A percentile compares a stretch with the other conserved stretches of the same genome.
These are phyloP conservation scores for Phymorhynchus buccinoides DNA, from an alignment of 1,140 invertebrate genomes.

Conservation along the genomic window DNA sequence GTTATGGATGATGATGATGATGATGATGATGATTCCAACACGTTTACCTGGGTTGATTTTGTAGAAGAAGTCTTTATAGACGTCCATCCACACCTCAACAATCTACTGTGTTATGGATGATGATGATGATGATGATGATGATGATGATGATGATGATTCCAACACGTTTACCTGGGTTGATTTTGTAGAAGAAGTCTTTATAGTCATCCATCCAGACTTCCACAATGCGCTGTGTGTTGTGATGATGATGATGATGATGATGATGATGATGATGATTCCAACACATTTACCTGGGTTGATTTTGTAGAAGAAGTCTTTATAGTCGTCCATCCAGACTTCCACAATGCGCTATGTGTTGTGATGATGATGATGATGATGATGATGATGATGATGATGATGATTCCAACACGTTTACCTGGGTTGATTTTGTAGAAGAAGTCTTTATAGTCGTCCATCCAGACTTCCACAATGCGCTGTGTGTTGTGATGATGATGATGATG, in stretches of 20 bases:
- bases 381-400: too few species aligned
- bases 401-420: too few species aligned
- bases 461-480: slow-evolving; percentile 75
- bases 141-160: too few species aligned
- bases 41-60: slow-evolving; percentile 75
- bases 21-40: too few species aligned
- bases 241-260: slow-evolving; percentile 88
- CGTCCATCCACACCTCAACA: too few species aligned
- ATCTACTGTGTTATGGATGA: too few species aligned
- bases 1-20: slow-evolving; percentile 90
- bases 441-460: slow-evolving; percentile 95
- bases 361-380: too few species aligned
- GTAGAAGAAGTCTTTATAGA: slow-evolving; percentile 87
- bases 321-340: too few species aligned
- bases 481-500: slow-evolving; percentile 91
- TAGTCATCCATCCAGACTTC: slow-evolving; percentile 92
- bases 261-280: too few species aligned
- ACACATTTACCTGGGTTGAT: slow-evolving; percentile 71
- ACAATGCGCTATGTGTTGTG: too few species aligned
- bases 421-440: slow-evolving; percentile 81
- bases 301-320: slow-evolving; percentile 87
- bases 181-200: slow-evolving; percentile 84
- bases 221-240: slow-evolving; percentile 80
- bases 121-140: too few species aligned
- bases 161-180: slow-evolving; percentile 70